Evolutionary conservation across 2,113 vertebrate genomes (phyloP).

Genomic region (Cavia porcellus): DNA sequence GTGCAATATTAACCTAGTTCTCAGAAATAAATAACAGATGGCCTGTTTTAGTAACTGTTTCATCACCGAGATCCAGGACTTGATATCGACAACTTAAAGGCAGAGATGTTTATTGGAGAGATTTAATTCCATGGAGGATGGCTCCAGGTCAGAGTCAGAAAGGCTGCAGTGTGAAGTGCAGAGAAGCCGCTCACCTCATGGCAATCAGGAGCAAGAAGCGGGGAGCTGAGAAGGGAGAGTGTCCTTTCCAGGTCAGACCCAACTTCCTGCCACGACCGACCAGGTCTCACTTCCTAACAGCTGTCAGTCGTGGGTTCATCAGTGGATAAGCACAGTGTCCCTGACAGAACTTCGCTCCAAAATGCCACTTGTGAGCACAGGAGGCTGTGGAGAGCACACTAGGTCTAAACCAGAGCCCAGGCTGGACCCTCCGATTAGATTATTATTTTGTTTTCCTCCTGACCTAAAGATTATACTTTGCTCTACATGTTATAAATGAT

Average conservation of each 20-base stretch:
- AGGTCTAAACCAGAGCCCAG: not conserved
- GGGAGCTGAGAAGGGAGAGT: not conserved
- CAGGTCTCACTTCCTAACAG: not conserved
- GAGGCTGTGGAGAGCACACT: not conserved
- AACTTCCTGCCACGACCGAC: not conserved
- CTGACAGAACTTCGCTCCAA: not conserved
- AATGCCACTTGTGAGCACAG: not conserved
- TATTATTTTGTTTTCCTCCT: not conserved
- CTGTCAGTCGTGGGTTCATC: not conserved
- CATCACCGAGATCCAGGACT: not conserved
- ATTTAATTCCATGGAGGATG: not conserved
- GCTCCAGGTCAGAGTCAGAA: not conserved
- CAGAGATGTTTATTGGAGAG: not conserved
- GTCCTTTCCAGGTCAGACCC: not conserved
- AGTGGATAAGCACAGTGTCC: not conserved
- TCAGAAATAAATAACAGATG: not conserved
- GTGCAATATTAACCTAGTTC: not conserved
- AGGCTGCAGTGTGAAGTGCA: not conserved
- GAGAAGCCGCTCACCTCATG: not conserved
- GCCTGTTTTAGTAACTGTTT: not conserved
- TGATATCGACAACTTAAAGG: not conserved
- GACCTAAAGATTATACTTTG: not conserved
- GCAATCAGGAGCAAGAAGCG: not conserved
- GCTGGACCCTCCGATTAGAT: not conserved
- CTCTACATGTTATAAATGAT: not conserved